Conservation (phyloP, 2,113 vertebrate species). For the Sus scrofa region T2T-Sscrofa CM000816.6:103688501-103689000, state of each 20-base stretch:
- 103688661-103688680: neutral
- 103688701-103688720: too few species aligned
- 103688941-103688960: neutral
- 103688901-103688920: neutral
- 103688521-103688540: neutral
- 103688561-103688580: neutral
- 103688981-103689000: neutral
- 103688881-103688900: neutral
- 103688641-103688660: neutral
- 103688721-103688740: too few species aligned
- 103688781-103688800: too few species aligned
- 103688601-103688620: neutral
- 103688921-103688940: neutral
- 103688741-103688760: too few species aligned
- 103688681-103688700: too few species aligned
- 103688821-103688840: neutral
- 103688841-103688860: neutral
- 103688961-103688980: neutral
- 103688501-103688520: neutral
- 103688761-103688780: too few species aligned
- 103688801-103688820: neutral
- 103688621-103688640: neutral
- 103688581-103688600: neutral
- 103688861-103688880: neutral
- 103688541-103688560: neutral